Conservation (phyloP, 2,797 vertebrate species). For the Chrysolophus pictus region DNA sequence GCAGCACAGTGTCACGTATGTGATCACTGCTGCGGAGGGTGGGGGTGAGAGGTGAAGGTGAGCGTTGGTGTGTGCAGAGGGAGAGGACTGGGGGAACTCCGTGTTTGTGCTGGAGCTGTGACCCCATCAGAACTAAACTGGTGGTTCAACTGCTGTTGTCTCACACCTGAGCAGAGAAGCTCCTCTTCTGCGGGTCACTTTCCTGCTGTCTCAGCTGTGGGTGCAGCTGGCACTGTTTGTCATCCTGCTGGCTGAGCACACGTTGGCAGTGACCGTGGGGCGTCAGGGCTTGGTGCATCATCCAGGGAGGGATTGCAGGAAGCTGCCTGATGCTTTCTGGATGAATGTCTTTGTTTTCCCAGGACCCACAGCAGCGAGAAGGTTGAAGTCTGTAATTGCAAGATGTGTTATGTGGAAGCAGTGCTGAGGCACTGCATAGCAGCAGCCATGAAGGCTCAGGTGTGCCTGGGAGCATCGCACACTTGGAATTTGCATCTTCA, state of each 20-base stretch:
- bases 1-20: fast-evolving
- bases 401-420: neutral
- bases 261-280: neutral
- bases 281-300: no score
- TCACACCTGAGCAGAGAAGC: neutral
- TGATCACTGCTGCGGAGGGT: neutral
- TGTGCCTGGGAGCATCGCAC: neutral
- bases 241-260: neutral
- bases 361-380: neutral
- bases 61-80: neutral
- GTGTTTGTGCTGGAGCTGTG: no score
- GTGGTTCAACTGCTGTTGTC: neutral
- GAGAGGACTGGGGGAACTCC: no score
- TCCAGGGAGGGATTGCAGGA: neutral
- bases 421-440: neutral
- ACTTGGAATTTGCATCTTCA: neutral
- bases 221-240: neutral
- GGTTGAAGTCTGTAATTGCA: neutral
- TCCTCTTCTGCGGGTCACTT: neutral
- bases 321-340: neutral
- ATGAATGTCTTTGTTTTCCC: neutral
- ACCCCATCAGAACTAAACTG: neutral
- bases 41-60: neutral
- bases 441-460: fast-evolving
- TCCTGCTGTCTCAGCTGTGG: neutral